phyloP scores from a whole-genome alignment of 2,888 invertebrate species.

The Cheilosia soror region DNA sequence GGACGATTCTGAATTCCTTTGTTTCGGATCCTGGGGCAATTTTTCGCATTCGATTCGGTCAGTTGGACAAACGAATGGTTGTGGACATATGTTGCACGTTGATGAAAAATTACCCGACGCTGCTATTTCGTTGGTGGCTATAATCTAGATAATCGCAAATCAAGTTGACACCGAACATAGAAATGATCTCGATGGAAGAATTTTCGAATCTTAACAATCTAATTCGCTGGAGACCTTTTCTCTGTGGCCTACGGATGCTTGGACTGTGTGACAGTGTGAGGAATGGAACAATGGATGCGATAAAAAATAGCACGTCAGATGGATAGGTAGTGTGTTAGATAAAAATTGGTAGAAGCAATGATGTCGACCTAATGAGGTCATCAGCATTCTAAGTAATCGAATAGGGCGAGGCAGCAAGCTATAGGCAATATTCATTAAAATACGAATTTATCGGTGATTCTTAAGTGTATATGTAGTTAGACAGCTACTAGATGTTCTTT shows the following conservation, averaged over 20 bases:
- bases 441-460: too few relatives aligned
- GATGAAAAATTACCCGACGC: constrained; percentile 67
- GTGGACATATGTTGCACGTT: constrained; percentile 67
- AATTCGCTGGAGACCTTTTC: constrained; percentile 24
- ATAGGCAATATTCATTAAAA: too few relatives aligned
- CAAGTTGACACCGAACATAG: constrained; percentile 73
- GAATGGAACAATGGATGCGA: constrained; percentile 11
- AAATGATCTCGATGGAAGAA: constrained; percentile 66
- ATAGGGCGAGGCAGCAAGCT: too few relatives aligned
- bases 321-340: not conserved
- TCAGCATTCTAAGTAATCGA: not conserved
- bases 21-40: constrained; percentile 1
- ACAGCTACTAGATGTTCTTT: too few relatives aligned
- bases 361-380: too few relatives aligned
- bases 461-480: too few relatives aligned
- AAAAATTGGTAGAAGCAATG: too few relatives aligned
- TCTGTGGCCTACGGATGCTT: not conserved
- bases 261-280: constrained; percentile 1
- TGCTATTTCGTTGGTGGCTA: constrained; percentile 52
- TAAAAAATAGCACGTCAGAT: not conserved
- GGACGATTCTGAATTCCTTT: constrained; percentile 15
- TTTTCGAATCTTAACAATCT: constrained; percentile 35
- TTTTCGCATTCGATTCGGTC: constrained; percentile 60
- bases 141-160: constrained; percentile 73
- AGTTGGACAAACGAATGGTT: constrained; percentile 62